These are phyloP conservation scores for Phacellophora camtschatica DNA, from an alignment of 30 jellyfish, hydroid and myxozoan species.

Conservation along the genomic window DNA sequence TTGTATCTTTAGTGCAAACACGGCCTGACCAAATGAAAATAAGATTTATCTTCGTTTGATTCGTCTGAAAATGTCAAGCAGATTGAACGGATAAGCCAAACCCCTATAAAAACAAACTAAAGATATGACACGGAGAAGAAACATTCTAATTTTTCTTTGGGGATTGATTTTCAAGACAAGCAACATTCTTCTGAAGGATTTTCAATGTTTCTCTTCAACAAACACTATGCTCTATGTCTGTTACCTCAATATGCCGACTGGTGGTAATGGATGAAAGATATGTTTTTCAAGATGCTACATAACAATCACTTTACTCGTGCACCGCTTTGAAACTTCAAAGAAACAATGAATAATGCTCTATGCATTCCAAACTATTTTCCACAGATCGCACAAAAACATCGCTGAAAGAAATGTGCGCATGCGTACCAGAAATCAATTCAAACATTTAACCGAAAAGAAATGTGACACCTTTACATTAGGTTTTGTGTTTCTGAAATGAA, in stretches of 20 bases:
- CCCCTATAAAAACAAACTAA: slow-evolving; percentile 16
- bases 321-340: slow-evolving; percentile 41
- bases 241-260: slow-evolving; percentile 23
- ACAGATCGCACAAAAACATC: no score
- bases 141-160: slow-evolving; percentile 1
- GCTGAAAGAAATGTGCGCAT: no score
- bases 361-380: no score
- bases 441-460: no score
- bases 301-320: slow-evolving; percentile 30
- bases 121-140: slow-evolving; percentile 28
- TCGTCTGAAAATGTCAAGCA: background rate
- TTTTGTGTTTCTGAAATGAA: background rate
- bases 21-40: background rate
- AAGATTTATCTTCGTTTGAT: background rate
- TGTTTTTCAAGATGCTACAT: slow-evolving; percentile 58
- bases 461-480: no score
- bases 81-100: background rate
- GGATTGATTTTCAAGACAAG: slow-evolving; percentile 39
- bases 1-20: background rate
- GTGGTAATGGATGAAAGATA: background rate
- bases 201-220: slow-evolving; percentile 30
- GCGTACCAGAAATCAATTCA: no score
- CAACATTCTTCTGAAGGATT: slow-evolving; percentile 25
- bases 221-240: slow-evolving; percentile 60
- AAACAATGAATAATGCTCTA: background rate